These are phyloP conservation scores for Adrianichthys oophorus DNA, from an alignment of 2,797 vertebrate species.

Conservation along the genomic window DNA sequence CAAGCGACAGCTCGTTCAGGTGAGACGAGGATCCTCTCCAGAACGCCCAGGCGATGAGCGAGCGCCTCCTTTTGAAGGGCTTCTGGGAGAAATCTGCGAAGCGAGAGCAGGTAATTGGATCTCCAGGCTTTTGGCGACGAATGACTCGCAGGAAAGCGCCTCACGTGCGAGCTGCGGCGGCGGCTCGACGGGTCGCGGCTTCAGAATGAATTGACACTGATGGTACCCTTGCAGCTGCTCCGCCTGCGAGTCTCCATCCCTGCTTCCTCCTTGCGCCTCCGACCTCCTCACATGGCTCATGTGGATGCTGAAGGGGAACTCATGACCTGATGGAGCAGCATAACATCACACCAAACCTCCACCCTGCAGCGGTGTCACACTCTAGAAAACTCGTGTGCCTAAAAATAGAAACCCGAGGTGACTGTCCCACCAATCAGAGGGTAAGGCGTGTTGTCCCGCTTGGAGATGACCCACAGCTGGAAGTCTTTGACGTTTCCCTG, in stretches of 20 bases:
- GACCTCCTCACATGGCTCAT: constrained; percentile 87
- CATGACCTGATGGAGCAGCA: constrained; percentile 82
- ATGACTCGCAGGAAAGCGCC: neutral
- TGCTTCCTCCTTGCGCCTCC: constrained; percentile 13
- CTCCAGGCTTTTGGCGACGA: too few species aligned
- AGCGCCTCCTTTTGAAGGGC: constrained; percentile 84
- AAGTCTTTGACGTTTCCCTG: constrained; percentile 91
- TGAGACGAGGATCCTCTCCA: constrained; percentile 87
- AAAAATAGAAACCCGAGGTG: neutral
- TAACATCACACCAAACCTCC: neutral
- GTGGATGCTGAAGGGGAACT: constrained; percentile 94
- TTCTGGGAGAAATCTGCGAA: constrained; percentile 81
- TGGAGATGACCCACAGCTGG: constrained; percentile 94
- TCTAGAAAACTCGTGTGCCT: constrained; percentile 19
- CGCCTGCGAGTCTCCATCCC: constrained; percentile 75
- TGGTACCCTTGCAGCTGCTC: constrained; percentile 85
- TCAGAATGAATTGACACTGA: constrained; percentile 94
- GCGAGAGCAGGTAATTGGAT: too few species aligned
- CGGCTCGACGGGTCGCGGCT: constrained; percentile 78
- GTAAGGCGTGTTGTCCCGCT: constrained; percentile 90
- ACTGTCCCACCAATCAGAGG: constrained; percentile 89
- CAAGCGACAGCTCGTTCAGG: constrained; percentile 78
- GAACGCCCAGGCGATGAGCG: constrained; percentile 92
- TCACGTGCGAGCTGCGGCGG: constrained; percentile 80
- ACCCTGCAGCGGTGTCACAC: constrained; percentile 10